Evolutionary conservation across 2,888 invertebrate species (phyloP).

Genomic region (Ischnura elegans): DNA sequence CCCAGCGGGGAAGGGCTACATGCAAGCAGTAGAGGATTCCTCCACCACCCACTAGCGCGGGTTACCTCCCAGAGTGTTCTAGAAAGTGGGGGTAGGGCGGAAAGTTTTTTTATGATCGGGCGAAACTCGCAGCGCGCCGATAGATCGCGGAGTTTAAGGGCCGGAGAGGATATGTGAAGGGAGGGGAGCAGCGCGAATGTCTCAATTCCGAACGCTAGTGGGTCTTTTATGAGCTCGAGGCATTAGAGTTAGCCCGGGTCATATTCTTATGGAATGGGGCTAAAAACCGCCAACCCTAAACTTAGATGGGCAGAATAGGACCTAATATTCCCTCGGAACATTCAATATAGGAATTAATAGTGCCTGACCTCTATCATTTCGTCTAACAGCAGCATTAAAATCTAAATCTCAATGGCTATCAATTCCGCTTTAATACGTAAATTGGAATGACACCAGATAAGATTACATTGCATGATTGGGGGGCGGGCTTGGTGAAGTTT

Average conservation of each 20-base stretch:
- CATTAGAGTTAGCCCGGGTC: background rate
- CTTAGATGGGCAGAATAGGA: too few relatives aligned
- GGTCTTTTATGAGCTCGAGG: background rate
- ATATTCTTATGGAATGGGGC: background rate
- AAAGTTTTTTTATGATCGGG: background rate
- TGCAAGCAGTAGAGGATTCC: background rate
- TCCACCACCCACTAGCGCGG: background rate
- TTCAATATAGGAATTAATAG: too few relatives aligned
- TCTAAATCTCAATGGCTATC: too few relatives aligned
- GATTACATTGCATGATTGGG: too few relatives aligned
- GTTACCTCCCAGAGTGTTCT: background rate
- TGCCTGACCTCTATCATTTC: too few relatives aligned
- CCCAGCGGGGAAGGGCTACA: background rate
- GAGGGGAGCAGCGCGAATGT: background rate
- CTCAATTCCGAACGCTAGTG: background rate
- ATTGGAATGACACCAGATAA: too few relatives aligned
- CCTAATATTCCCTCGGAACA: too few relatives aligned
- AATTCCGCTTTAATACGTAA: too few relatives aligned
- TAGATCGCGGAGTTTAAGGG: background rate
- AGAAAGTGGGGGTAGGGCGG: background rate
- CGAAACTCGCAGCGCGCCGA: background rate
- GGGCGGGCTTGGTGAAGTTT: too few relatives aligned
- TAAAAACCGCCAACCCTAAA: too few relatives aligned
- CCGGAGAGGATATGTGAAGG: background rate
- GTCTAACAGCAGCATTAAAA: too few relatives aligned